phyloP scores from a whole-genome alignment of 1,140 invertebrate species.

The Leptoteleia sp. region DNA sequence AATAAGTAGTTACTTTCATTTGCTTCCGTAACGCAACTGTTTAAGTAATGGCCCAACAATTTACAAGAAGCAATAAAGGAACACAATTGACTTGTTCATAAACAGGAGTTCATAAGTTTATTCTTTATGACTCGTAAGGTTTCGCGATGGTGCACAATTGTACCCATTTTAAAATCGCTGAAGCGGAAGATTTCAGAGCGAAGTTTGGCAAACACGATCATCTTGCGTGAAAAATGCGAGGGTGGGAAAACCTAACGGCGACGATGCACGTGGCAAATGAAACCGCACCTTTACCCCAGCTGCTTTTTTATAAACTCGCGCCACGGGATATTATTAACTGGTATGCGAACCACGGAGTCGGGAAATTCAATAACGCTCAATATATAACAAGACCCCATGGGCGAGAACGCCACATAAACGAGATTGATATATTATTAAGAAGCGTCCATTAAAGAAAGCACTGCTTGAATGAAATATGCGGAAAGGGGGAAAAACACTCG shows the following conservation, averaged over 20 bases:
- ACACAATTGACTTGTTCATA: too few relatives aligned
- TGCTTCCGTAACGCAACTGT: too few relatives aligned
- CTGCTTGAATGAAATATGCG: conserved; percentile 72
- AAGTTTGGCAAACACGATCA: conserved; percentile 53
- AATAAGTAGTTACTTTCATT: too few relatives aligned
- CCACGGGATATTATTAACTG: conserved; percentile 70
- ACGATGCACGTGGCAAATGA: conserved; percentile 49
- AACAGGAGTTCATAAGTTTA: conserved; percentile 35
- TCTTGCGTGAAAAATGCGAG: conserved; percentile 56
- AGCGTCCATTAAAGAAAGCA: conserved; percentile 76
- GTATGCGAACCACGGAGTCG: conserved; percentile 45
- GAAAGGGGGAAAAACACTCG: conserved; percentile 38
- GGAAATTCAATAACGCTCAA: conserved; percentile 73
- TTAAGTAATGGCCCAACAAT: too few relatives aligned
- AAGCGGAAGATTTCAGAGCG: conserved; percentile 32
- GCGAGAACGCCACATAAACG: conserved; percentile 68
- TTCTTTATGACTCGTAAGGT: conserved; percentile 25
- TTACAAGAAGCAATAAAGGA: too few relatives aligned
- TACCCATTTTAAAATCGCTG: conserved; percentile 34
- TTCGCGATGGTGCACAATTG: conserved; percentile 27
- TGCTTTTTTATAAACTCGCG: conserved; percentile 55
- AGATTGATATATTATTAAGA: conserved; percentile 79
- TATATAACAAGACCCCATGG: conserved; percentile 57
- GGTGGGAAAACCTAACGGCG: conserved; percentile 32
- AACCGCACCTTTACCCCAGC: conserved; percentile 31